A percentile compares a stretch with the other conserved stretches of the same genome.
These are phyloP conservation scores for Acanthosepion esculentum DNA, from an alignment of 2,888 invertebrate species.

Conservation along the genomic window DNA sequence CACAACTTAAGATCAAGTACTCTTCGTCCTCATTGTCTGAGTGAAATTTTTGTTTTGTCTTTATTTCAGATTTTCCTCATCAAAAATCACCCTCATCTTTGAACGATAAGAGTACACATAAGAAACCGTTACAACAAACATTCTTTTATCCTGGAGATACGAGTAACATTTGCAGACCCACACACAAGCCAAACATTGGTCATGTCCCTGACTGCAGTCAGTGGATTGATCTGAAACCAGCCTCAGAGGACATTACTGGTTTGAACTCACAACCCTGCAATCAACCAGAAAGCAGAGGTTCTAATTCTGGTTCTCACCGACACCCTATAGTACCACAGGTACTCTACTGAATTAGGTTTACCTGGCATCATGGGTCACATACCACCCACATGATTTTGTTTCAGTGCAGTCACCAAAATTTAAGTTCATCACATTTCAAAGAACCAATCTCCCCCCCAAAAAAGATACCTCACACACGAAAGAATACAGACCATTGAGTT, in stretches of 20 bases:
- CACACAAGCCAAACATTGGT: conserved; percentile 12
- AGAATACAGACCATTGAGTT: neutral
- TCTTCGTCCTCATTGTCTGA: neutral
- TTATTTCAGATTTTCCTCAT: neutral
- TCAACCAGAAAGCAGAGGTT: neutral
- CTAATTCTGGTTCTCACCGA: neutral
- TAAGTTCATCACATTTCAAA: conserved; percentile 17
- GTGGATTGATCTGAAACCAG: conserved; percentile 33
- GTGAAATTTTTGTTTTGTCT: neutral
- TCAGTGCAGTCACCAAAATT: conserved; percentile 1
- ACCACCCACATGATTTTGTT: conserved; percentile 33
- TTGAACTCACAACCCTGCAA: neutral
- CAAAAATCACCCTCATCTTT: neutral
- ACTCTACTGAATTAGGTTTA: neutral
- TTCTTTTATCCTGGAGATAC: neutral
- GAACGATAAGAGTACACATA: conserved; percentile 33
- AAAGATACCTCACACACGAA: neutral
- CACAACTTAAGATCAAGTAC: neutral
- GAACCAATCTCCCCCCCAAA: neutral
- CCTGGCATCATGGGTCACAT: neutral
- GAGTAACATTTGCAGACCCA: neutral
- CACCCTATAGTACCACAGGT: neutral
- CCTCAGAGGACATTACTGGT: conserved; percentile 33
- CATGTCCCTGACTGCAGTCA: conserved; percentile 22
- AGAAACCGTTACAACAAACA: neutral